These are phyloP conservation scores for Ceryle rudis DNA, from an alignment of 2,797 vertebrate species.

Conservation along the genomic window DNA sequence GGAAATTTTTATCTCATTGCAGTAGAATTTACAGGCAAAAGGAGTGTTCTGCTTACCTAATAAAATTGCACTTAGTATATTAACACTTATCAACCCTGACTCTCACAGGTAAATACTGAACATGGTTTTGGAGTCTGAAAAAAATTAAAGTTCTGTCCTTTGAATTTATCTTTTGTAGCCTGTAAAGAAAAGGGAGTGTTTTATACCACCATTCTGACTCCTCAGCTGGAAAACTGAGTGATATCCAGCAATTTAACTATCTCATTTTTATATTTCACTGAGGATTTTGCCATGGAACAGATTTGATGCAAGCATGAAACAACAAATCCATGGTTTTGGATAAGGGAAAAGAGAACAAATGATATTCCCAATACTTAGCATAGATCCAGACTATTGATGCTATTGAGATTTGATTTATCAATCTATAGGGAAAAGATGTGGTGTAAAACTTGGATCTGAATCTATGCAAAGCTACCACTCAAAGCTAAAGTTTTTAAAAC, in stretches of 20 bases:
- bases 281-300: not conserved
- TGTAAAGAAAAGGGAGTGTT: not conserved
- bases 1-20: constrained; percentile 28
- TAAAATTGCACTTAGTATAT: constrained; percentile 35
- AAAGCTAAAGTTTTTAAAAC: not conserved
- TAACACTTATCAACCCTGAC: not conserved
- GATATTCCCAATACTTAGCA: not conserved
- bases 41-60: constrained; percentile 13
- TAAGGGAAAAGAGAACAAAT: not conserved
- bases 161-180: not conserved
- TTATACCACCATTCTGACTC: not conserved
- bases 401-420: not conserved
- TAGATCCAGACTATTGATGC: not conserved
- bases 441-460: not conserved
- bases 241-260: not conserved
- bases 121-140: not conserved
- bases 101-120: not conserved
- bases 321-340: not conserved
- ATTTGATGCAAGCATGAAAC: not conserved
- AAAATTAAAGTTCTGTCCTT: not conserved
- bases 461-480: not conserved
- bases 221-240: not conserved
- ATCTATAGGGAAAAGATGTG: not conserved
- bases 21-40: constrained; percentile 27
- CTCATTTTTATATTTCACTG: not conserved